A percentile compares a stretch with the other conserved stretches of the same genome.
phyloP scores from a whole-genome alignment of 2,797 vertebrate genomes.

The Nasua narica region DNA sequence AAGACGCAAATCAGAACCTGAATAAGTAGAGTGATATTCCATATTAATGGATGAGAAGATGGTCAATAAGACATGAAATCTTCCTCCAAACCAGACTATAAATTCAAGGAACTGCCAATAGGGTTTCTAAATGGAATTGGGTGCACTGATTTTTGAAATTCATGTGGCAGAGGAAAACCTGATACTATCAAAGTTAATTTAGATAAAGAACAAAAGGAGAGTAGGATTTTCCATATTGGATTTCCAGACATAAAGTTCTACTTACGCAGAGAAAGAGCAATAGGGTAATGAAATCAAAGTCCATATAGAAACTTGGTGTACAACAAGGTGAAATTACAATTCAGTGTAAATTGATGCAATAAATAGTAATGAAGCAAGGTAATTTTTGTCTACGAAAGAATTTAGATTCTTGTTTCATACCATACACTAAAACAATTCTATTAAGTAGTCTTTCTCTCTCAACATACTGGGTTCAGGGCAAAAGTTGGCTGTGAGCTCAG shows the following conservation, averaged over 20 bases:
- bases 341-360: background rate
- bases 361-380: background rate
- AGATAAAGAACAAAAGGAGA: background rate
- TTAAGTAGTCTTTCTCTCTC: background rate
- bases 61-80: background rate
- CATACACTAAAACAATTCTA: background rate
- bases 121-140: background rate
- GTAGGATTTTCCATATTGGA: background rate
- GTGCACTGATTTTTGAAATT: background rate
- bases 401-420: background rate
- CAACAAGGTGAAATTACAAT: background rate
- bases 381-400: background rate
- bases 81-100: background rate
- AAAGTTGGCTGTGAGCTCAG: background rate
- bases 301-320: background rate
- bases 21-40: background rate
- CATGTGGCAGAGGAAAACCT: background rate
- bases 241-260: background rate
- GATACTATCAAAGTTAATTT: slow-evolving; percentile 20
- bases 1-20: background rate
- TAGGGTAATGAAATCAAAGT: background rate
- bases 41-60: background rate
- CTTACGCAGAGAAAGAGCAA: background rate
- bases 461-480: background rate
- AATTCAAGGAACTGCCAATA: background rate